A percentile compares a stretch with the other conserved stretches of the same genome.
Conservation (phyloP, 1,140 invertebrate genomes). For the Drosophila subobscura region DNA sequence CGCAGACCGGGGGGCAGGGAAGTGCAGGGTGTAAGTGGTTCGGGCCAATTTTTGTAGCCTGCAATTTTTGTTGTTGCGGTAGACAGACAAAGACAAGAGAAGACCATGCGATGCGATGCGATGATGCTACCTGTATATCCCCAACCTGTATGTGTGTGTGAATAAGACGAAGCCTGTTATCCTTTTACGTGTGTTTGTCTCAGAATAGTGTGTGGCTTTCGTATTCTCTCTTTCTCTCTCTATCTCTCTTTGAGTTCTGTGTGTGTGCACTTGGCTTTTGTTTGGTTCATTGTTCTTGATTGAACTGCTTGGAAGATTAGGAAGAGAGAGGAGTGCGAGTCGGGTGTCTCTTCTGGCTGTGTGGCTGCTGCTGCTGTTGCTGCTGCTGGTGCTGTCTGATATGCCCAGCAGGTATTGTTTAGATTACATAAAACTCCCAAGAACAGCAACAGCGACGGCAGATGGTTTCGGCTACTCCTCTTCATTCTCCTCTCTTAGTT, state of each 20-base stretch:
- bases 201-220: background rate
- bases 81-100: constrained; percentile 29
- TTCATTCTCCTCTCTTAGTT: constrained; percentile 1
- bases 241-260: constrained; percentile 9
- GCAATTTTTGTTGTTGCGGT: constrained; percentile 48
- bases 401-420: constrained; percentile 70
- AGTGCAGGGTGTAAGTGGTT: constrained; percentile 40
- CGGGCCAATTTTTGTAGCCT: constrained; percentile 47
- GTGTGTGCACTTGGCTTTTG: constrained; percentile 35
- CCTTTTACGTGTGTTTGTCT: constrained; percentile 14
- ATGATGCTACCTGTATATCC: constrained; percentile 46
- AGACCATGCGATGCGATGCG: constrained; percentile 6
- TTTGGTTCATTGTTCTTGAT: constrained; percentile 67
- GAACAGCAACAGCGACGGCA: constrained; percentile 27
- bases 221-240: background rate
- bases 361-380: constrained; percentile 1
- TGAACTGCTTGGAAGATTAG: constrained; percentile 52
- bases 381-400: constrained; percentile 7
- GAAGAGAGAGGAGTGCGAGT: constrained; percentile 22
- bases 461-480: constrained; percentile 36
- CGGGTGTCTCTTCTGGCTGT: constrained; percentile 1
- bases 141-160: background rate
- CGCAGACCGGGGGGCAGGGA: background rate
- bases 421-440: constrained; percentile 61
- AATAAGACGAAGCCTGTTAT: constrained; percentile 26